Conservation (phyloP, 2,797 vertebrate species). For the Parotocinclus haroldoi region DNA sequence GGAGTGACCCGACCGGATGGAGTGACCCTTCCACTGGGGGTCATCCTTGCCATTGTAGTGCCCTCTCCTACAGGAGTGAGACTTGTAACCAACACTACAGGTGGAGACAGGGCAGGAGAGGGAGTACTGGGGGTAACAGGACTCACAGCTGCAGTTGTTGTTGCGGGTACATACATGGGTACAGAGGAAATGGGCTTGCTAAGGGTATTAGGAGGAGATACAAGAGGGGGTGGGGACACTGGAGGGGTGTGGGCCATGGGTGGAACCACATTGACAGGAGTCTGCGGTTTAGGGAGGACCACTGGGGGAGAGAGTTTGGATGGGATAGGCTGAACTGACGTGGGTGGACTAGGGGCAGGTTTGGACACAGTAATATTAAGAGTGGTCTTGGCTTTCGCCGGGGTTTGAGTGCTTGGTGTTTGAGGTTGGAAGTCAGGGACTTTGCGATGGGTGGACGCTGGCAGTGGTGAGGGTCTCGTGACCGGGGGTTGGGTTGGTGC, state of each 20-base stretch:
- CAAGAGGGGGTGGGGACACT: slow-evolving; percentile 52
- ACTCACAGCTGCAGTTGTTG: slow-evolving; percentile 48
- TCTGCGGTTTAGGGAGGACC: slow-evolving; percentile 73
- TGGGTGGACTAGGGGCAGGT: slow-evolving; percentile 44
- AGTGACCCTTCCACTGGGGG: slow-evolving; percentile 63
- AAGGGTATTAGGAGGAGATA: slow-evolving; percentile 57
- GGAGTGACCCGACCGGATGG: slow-evolving; percentile 68
- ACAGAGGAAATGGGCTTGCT: slow-evolving; percentile 77
- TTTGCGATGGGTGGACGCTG: slow-evolving; percentile 35
- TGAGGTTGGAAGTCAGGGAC: slow-evolving; percentile 52
- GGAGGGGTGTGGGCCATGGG: slow-evolving; percentile 55
- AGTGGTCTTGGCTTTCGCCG: slow-evolving; percentile 67
- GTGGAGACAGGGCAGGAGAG: slow-evolving; percentile 51
- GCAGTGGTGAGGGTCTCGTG: slow-evolving; percentile 23
- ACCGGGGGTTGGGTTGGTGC: slow-evolving; percentile 30
- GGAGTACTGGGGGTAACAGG: slow-evolving; percentile 50
- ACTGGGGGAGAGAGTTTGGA: slow-evolving; percentile 61
- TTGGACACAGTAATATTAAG: slow-evolving; percentile 70
- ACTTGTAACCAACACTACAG: slow-evolving; percentile 72
- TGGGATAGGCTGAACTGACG: slow-evolving; percentile 39
- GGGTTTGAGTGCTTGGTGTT: slow-evolving; percentile 53
- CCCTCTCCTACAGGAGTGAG: slow-evolving; percentile 71
- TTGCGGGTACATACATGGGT: slow-evolving; percentile 69
- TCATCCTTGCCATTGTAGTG: slow-evolving; percentile 49
- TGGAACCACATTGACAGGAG: slow-evolving; percentile 54